Base-by-base conservation (phyloP, 2,888 invertebrate genomes). In the Hoplodrina blanda region DNA sequence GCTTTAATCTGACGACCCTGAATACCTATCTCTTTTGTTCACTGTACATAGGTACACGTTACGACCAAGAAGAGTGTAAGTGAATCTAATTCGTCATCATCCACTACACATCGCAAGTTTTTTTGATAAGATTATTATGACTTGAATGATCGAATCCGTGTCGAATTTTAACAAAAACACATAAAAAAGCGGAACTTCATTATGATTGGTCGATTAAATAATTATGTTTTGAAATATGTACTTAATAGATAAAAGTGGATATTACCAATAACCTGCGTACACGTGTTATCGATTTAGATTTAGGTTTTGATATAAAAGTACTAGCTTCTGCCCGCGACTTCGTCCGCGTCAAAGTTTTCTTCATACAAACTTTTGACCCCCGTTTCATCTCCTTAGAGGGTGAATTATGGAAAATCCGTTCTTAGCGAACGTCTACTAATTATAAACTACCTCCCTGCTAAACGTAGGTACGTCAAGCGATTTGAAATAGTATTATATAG, bases 151-250 rank as follows among this genome's bases (percentile, higher is more conserved):
- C 60, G 33, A 72, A 78, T 59, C 68, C 63, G 59, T 54, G 13
- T 63, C 59, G 25, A 70, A 78, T 76, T 71, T 71, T 10, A 65
- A 68, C 56, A 82, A 83, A 81, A 83, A 83, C 74, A 54, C 52
- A 8, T 25, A 55, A 57, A 81, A 82, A 83, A 83, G 53, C 72
- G 61, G 59, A 75, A 78, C 67, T 66, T 53, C 5, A 30, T 53
- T 60, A 25, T 49, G 61, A 64, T 69, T 80, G 62, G 73, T 65
- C 55, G 57, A 70, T 69, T 10, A 71, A 66, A 61, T 72, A 67
- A 68, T 68, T 61, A 64, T 50, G 53, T 52, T 72, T 33, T 41
- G 52, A 76, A 71, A 53, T 59, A 76, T 62, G 33, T 66, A n/a
- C n/a, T n/a, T n/a, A 0, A 20, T n/a, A 46, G 54, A 71, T 60